A percentile compares a stretch with the other conserved stretches of the same genome.
Evolutionary conservation across 2,888 invertebrate genomes (phyloP).

Genomic region (Archips xylosteana): DNA sequence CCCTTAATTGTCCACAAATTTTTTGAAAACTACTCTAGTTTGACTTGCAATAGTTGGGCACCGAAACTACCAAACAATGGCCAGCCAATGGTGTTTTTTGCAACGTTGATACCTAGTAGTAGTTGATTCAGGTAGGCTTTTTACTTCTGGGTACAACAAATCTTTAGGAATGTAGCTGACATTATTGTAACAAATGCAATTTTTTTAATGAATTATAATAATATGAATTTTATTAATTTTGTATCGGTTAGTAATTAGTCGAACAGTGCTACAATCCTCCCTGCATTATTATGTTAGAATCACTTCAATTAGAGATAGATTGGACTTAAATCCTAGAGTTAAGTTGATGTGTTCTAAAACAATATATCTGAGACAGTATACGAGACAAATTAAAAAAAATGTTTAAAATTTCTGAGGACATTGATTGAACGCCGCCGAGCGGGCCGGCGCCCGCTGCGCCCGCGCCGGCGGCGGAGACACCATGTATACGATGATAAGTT

Average conservation of each 20-base stretch:
- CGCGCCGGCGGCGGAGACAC: conserved; percentile 66
- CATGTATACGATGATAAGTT: conserved; percentile 83
- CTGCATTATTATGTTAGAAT: conserved; percentile 52
- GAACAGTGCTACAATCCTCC: background rate
- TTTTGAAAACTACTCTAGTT: too few species aligned
- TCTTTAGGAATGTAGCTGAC: too few species aligned
- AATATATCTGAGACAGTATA: conserved; percentile 85
- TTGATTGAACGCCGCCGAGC: conserved; percentile 45
- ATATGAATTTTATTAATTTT: too few species aligned
- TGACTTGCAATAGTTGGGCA: too few species aligned
- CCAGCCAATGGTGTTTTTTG: too few species aligned
- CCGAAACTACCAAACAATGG: too few species aligned
- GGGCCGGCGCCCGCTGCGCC: background rate
- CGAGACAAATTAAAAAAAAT: conserved; percentile 65
- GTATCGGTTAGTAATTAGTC: background rate
- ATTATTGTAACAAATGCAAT: too few species aligned
- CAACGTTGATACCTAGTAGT: too few species aligned
- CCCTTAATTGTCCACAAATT: too few species aligned
- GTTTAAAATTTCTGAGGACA: conserved; percentile 50
- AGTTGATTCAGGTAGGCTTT: too few species aligned
- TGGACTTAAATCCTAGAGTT: conserved; percentile 68
- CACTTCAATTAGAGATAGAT: conserved; percentile 66
- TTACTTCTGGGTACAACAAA: too few species aligned
- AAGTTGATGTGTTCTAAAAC: conserved; percentile 83
- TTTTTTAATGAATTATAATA: too few species aligned